Percentiles rank a stretch among this genome's conserved stretches.
phyloP scores from a whole-genome alignment of 2,888 invertebrate genomes.

The Adelognathus sp. region DNA sequence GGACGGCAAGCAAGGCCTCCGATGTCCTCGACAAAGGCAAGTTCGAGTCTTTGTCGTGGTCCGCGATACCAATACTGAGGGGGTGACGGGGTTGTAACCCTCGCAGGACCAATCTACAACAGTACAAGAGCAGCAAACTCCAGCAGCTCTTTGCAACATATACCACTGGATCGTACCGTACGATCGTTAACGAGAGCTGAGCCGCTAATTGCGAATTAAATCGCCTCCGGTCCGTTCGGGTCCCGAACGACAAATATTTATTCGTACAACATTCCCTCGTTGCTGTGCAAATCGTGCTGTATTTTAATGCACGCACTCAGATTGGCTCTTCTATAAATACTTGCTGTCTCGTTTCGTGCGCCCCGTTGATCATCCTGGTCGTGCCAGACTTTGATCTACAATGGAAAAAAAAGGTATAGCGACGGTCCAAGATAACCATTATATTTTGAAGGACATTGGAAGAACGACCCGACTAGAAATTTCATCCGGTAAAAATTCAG shows the following conservation, averaged over 20 bases:
- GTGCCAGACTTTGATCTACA: conserved; percentile 17
- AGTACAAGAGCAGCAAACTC: conserved; percentile 40
- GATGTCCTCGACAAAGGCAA: conserved; percentile 42
- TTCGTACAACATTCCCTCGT: conserved; percentile 28
- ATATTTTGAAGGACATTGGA: not conserved
- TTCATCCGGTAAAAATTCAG: not conserved
- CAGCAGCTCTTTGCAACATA: conserved; percentile 26
- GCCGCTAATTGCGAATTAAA: conserved; percentile 59
- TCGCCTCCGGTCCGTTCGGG: conserved; percentile 56
- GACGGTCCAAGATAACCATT: not conserved
- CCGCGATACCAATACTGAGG: conserved; percentile 2
- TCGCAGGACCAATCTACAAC: conserved; percentile 45
- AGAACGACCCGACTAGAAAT: not conserved
- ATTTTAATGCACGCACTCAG: conserved; percentile 42
- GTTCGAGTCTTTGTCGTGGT: conserved; percentile 44
- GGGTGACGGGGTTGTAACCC: conserved; percentile 37
- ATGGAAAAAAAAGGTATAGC: not conserved
- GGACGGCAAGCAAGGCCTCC: not conserved
- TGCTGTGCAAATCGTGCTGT: not conserved
- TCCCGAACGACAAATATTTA: conserved; percentile 59
- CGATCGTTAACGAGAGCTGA: conserved; percentile 57
- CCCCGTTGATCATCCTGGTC: conserved; percentile 41
- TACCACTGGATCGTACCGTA: conserved; percentile 11
- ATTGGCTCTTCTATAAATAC: conserved; percentile 36
- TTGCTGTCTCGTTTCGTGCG: conserved; percentile 32